Percentiles rank a stretch among this genome's conserved stretches.
phyloP scores from a whole-genome alignment of 2,888 invertebrate genomes.

The Cactoblastis cactorum region DNA sequence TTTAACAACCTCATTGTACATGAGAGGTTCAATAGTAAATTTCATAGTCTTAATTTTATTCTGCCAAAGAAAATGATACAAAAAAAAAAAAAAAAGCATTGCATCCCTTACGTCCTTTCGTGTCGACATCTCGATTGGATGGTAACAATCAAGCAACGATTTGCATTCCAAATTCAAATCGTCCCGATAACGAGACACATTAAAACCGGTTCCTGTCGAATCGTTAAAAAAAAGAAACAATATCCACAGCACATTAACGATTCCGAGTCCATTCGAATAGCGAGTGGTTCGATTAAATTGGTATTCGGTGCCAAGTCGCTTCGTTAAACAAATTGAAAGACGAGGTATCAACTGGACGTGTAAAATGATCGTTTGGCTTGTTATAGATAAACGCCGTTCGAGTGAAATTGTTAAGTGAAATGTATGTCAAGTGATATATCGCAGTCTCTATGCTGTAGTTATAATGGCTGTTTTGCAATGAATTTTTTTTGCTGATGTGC shows the following conservation, averaged over 20 bases:
- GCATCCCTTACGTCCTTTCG: neutral
- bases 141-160: slow-evolving; percentile 8
- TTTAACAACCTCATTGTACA: no score
- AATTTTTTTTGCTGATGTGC: no score
- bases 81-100: no score
- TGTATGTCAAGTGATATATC: no score
- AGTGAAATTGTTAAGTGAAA: neutral
- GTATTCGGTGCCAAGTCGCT: slow-evolving; percentile 22
- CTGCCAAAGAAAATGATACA: no score
- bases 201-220: slow-evolving; percentile 6
- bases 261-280: slow-evolving; percentile 22
- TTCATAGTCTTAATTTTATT: no score
- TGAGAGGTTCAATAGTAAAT: no score
- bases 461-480: no score
- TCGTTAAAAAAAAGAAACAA: slow-evolving; percentile 12
- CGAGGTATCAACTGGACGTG: slow-evolving; percentile 5
- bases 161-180: slow-evolving; percentile 14
- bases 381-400: neutral
- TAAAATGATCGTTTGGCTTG: slow-evolving; percentile 1
- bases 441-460: no score
- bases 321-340: slow-evolving; percentile 20
- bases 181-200: slow-evolving; percentile 10
- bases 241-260: slow-evolving; percentile 19
- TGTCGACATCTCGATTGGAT: slow-evolving; percentile 5
- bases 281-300: slow-evolving; percentile 25